A percentile compares a stretch with the other conserved stretches of the same genome.
Conservation (phyloP, 30 jellyfish, hydroid and myxozoan species). For the Haliclystus octoradiatus region DNA sequence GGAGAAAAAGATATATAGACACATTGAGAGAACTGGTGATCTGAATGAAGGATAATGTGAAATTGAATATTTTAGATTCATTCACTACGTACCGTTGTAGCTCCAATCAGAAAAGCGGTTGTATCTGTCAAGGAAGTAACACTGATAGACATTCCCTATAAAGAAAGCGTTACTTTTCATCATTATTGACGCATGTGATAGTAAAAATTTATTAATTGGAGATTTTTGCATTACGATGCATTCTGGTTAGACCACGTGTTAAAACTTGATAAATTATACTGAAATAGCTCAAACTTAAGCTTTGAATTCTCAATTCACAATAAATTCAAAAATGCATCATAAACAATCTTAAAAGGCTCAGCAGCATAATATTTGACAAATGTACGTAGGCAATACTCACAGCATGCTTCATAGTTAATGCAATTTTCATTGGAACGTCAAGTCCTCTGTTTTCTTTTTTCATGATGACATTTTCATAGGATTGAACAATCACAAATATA, state of each 20-base stretch:
- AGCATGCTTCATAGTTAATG: slow-evolving; percentile 32
- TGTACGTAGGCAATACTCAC: slow-evolving; percentile 23
- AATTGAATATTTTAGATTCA: neutral
- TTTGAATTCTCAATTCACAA: too few relatives aligned
- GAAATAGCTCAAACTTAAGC: too few relatives aligned
- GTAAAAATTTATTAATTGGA: too few relatives aligned
- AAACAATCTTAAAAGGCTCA: too few relatives aligned
- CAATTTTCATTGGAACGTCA: slow-evolving; percentile 7
- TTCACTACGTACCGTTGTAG: slow-evolving; percentile 58
- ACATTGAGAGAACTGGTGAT: neutral
- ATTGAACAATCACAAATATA: slow-evolving; percentile 39
- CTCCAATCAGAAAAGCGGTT: slow-evolving; percentile 77
- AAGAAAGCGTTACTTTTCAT: neutral
- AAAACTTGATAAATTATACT: too few relatives aligned
- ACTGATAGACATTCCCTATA: slow-evolving; percentile 74
- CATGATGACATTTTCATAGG: slow-evolving; percentile 15
- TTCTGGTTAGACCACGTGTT: too few relatives aligned
- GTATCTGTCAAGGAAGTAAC: slow-evolving; percentile 83
- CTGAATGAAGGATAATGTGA: neutral
- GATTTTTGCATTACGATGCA: too few relatives aligned
- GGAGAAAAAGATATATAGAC: neutral
- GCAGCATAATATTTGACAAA: too few relatives aligned
- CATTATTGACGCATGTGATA: too few relatives aligned
- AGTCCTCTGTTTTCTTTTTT: slow-evolving; percentile 5
- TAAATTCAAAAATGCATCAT: too few relatives aligned